phyloP scores from a whole-genome alignment of 1,140 invertebrate species.

The Plutomurus gul region DNA sequence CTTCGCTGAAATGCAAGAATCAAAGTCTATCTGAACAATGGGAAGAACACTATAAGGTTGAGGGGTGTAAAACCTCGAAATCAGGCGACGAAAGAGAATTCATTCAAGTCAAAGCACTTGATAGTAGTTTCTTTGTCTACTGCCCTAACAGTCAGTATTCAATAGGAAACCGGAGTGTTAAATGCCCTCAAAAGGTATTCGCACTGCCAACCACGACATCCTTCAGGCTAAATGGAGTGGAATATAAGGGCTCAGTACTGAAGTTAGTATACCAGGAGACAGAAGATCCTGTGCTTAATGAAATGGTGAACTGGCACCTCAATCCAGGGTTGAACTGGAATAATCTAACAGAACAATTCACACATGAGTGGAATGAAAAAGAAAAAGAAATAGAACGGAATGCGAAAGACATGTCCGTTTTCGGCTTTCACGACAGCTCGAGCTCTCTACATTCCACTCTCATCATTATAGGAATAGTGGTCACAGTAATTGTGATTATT shows the following conservation, averaged over 20 bases:
- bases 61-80: not conserved
- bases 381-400: not conserved
- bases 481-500: not conserved
- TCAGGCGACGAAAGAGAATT: not conserved
- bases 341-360: not conserved
- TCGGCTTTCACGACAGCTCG: not conserved
- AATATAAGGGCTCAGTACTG: conserved; percentile 28
- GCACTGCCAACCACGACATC: not conserved
- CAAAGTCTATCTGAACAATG: not conserved
- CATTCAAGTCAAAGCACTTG: conserved; percentile 8
- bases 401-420: not conserved
- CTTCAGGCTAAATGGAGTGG: conserved; percentile 31
- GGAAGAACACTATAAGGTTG: not conserved
- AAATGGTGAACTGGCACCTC: conserved; percentile 24
- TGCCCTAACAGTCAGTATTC: conserved; percentile 16
- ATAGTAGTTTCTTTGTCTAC: conserved; percentile 32
- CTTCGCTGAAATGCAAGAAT: not conserved
- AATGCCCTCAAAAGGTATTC: conserved; percentile 30
- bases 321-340: conserved; percentile 3
- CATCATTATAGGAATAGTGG: not conserved
- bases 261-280: conserved; percentile 11
- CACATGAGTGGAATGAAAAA: not conserved
- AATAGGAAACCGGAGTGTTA: not conserved
- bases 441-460: not conserved
- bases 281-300: conserved; percentile 21